Evolutionary conservation across 1,140 invertebrate species (phyloP).

Genomic region (Drosophila nasuta): DNA sequence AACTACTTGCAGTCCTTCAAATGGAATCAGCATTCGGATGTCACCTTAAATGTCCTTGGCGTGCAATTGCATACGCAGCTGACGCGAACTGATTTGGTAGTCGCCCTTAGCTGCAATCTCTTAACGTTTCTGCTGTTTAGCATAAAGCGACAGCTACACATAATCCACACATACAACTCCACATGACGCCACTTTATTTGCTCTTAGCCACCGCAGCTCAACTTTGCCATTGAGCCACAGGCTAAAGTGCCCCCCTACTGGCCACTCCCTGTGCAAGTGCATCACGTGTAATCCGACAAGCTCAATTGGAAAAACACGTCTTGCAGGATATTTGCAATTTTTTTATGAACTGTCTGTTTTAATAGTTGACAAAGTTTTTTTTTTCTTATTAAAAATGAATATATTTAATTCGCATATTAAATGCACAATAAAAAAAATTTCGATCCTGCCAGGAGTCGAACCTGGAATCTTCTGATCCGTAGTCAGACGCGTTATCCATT

Average conservation of each 20-base stretch:
- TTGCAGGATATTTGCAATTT: too few species aligned
- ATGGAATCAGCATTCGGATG: constrained; percentile 18
- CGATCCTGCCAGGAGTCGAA: constrained; percentile 90
- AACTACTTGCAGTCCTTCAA: constrained; percentile 17
- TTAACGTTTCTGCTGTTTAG: constrained; percentile 24
- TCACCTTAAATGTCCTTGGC: constrained; percentile 43
- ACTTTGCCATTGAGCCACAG: constrained; percentile 7
- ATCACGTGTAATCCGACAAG: neutral
- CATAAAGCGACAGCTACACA: constrained; percentile 28
- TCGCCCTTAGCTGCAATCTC: neutral
- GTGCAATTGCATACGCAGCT: constrained; percentile 20
- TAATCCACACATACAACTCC: constrained; percentile 43
- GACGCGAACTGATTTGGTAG: neutral
- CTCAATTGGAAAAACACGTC: neutral
- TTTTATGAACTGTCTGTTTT: too few species aligned
- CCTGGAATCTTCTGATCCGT: constrained; percentile 91
- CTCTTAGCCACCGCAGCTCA: constrained; percentile 16
- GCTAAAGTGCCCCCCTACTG: neutral
- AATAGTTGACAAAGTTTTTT: too few species aligned
- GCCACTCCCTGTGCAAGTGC: neutral
- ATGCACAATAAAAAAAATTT: neutral
- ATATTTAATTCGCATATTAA: too few species aligned
- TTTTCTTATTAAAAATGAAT: too few species aligned
- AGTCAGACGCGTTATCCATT: constrained; percentile 90
- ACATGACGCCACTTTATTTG: constrained; percentile 31